Percentiles rank a stretch among this genome's conserved stretches.
Conservation (phyloP, 2,113 vertebrate species). For the Psephotus haematonotus region DNA sequence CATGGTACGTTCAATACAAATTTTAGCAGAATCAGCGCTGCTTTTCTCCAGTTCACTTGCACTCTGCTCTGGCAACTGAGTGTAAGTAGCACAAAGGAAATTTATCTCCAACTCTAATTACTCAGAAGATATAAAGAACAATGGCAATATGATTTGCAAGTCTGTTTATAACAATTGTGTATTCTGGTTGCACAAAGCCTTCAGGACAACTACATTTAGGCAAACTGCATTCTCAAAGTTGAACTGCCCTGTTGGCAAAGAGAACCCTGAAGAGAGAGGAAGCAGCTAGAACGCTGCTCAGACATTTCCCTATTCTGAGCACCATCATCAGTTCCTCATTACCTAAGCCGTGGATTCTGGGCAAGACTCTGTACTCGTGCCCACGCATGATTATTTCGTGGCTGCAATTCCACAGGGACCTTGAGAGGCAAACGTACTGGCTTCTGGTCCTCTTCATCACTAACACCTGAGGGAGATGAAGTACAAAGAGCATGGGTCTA, state of each 20-base stretch:
- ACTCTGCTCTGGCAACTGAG: not conserved
- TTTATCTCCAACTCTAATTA: not conserved
- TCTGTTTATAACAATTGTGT: not conserved
- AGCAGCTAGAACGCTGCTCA: not conserved
- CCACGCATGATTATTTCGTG: slow-evolving; percentile 94
- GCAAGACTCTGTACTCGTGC: slow-evolving; percentile 94
- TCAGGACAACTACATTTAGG: not conserved
- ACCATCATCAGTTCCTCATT: not conserved
- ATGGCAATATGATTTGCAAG: not conserved
- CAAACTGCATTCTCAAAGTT: not conserved
- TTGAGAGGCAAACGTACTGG: slow-evolving; percentile 93
- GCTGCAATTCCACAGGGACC: slow-evolving; percentile 93
- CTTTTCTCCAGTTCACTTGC: not conserved
- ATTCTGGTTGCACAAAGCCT: not conserved
- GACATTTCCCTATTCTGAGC: not conserved
- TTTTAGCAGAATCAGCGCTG: not conserved
- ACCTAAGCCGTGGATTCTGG: slow-evolving; percentile 98
- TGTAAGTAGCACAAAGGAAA: not conserved
- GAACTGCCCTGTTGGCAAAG: not conserved
- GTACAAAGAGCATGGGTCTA: not conserved
- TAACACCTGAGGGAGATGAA: slow-evolving; percentile 79
- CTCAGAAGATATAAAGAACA: not conserved
- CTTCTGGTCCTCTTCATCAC: slow-evolving; percentile 98
- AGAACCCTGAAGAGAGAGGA: not conserved
- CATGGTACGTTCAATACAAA: not conserved